Evolutionary conservation across 2,888 invertebrate genomes (phyloP).

Genomic region (Matsumyia berberina): DNA sequence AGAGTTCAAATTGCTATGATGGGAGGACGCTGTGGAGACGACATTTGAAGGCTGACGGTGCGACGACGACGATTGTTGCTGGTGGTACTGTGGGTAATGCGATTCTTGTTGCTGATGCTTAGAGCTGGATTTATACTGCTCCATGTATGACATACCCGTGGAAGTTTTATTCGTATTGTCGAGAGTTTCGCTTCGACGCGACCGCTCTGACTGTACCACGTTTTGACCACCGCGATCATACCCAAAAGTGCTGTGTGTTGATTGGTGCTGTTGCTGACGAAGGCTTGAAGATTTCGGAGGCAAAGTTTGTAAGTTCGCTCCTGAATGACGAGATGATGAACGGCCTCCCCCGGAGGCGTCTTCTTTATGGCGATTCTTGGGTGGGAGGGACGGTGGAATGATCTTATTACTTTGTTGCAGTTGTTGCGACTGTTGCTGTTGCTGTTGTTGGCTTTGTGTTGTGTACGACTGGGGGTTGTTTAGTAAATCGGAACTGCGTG

Average conservation of each 20-base stretch:
- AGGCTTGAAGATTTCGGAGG: slow-evolving; percentile 83
- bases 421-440: slow-evolving; percentile 69
- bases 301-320: slow-evolving; percentile 82
- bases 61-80: slow-evolving; percentile 77
- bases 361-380: slow-evolving; percentile 84
- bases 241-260: slow-evolving; percentile 80
- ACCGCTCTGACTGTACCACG: slow-evolving; percentile 79
- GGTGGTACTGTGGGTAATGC: slow-evolving; percentile 81
- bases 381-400: slow-evolving; percentile 83
- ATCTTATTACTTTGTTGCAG: slow-evolving; percentile 79
- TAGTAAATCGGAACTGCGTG: slow-evolving; percentile 63
- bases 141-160: slow-evolving; percentile 80
- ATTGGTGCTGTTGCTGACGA: slow-evolving; percentile 79
- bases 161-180: slow-evolving; percentile 79
- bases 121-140: slow-evolving; percentile 79
- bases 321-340: slow-evolving; percentile 78
- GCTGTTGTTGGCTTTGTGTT: slow-evolving; percentile 66
- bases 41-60: slow-evolving; percentile 76
- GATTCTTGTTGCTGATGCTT: slow-evolving; percentile 77
- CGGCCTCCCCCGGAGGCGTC: slow-evolving; percentile 70
- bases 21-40: slow-evolving; percentile 74
- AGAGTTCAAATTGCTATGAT: slow-evolving; percentile 75
- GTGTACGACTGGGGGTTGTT: slow-evolving; percentile 67
- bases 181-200: slow-evolving; percentile 81
- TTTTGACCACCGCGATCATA: slow-evolving; percentile 80